phyloP scores from a whole-genome alignment of 1,140 invertebrate genomes.

The Latrodectus geometricus region DNA sequence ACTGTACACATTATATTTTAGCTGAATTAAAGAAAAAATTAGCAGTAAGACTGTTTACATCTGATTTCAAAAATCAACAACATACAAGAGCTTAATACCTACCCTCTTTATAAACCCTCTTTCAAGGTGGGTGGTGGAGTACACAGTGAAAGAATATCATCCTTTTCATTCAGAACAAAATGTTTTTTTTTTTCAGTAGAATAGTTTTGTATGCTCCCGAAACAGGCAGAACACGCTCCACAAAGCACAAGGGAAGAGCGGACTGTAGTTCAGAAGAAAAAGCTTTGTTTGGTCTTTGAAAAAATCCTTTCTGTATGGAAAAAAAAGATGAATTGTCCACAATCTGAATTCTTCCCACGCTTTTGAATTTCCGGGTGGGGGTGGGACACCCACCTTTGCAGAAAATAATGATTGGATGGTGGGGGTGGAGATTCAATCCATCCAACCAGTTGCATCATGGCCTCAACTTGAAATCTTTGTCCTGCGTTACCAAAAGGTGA shows the following conservation, averaged over 20 bases:
- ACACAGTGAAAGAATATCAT: not conserved
- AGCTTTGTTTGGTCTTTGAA: not conserved
- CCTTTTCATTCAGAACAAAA: not conserved
- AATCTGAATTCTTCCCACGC: constrained; percentile 12
- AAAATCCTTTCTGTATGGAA: constrained; percentile 6
- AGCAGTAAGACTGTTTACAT: too few relatives aligned
- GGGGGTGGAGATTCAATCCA: not conserved
- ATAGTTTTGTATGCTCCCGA: not conserved
- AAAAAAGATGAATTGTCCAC: constrained; percentile 31
- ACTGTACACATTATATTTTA: too few relatives aligned
- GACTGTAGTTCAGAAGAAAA: not conserved
- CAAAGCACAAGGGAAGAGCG: not conserved
- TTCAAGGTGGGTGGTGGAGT: not conserved
- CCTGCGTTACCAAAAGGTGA: not conserved
- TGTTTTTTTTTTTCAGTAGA: not conserved
- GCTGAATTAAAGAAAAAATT: too few relatives aligned
- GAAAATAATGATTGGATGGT: not conserved
- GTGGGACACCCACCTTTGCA: constrained; percentile 10
- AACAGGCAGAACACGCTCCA: not conserved
- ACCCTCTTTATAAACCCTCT: too few relatives aligned
- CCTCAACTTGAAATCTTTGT: not conserved
- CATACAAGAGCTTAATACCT: not conserved
- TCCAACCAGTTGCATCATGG: constrained; percentile 18
- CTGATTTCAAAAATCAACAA: not conserved
- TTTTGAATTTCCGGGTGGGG: not conserved